These are phyloP conservation scores for Oedothorax gibbosus DNA, from an alignment of 1,140 invertebrate species.

Conservation along the genomic window DNA sequence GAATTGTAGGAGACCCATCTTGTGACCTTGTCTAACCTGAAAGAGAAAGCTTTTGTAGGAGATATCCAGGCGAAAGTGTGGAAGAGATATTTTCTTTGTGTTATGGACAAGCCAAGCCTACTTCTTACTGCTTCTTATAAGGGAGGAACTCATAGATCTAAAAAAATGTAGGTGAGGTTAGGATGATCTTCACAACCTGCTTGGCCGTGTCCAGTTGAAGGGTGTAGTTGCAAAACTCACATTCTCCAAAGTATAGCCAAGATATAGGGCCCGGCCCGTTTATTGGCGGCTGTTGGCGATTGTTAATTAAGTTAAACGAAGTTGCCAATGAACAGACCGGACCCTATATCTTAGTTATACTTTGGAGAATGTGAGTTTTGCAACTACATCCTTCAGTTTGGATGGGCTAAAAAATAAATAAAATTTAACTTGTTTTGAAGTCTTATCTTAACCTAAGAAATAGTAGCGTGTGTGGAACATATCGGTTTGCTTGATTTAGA, in stretches of 20 bases:
- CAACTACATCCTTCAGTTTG: too few species aligned
- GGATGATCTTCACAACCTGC: slow-evolving; percentile 4
- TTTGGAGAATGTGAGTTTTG: too few species aligned
- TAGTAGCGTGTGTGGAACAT: neutral
- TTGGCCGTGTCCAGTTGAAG: too few species aligned
- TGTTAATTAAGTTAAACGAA: too few species aligned
- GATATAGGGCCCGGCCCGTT: too few species aligned
- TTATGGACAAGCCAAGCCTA: neutral
- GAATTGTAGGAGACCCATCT: slow-evolving; percentile 24
- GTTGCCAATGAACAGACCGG: too few species aligned
- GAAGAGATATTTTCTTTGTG: slow-evolving; percentile 40
- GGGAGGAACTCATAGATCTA: slow-evolving; percentile 27
- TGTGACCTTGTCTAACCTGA: slow-evolving; percentile 33
- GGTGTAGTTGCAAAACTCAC: too few species aligned
- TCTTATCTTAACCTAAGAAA: neutral
- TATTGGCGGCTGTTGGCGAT: too few species aligned
- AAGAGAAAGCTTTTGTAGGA: neutral
- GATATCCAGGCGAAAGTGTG: neutral
- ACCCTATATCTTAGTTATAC: too few species aligned
- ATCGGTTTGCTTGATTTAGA: neutral
- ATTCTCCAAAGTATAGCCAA: too few species aligned
- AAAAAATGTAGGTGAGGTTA: slow-evolving; percentile 44
- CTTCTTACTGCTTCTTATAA: slow-evolving; percentile 1
- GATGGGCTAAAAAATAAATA: too few species aligned
- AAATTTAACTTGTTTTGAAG: too few species aligned